Percentiles rank a stretch among this genome's conserved stretches.
These are phyloP conservation scores for Scyliorhinus canicula DNA, from an alignment of 2,797 vertebrate species.

Conservation along the genomic window DNA sequence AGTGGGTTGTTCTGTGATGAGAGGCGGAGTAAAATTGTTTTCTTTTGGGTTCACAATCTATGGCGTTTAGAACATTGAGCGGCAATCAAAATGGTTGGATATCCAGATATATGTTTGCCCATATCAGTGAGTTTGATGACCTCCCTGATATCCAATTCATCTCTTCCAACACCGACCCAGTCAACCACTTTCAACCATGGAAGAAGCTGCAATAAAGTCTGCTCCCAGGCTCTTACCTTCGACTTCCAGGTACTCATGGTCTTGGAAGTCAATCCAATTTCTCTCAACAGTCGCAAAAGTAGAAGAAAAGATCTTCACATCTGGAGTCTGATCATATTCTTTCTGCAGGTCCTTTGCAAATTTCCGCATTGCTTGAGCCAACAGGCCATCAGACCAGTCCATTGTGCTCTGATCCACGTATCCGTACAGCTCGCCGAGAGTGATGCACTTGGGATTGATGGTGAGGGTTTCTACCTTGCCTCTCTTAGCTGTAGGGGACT, in stretches of 20 bases:
- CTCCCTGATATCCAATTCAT: neutral
- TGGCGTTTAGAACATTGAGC: too few relatives aligned
- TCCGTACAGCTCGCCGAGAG: conserved; percentile 54
- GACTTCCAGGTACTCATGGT: neutral
- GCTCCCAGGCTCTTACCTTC: neutral
- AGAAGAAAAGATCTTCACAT: neutral
- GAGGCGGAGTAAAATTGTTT: too few relatives aligned
- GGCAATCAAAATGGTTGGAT: neutral
- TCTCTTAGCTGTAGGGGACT: conserved; percentile 40
- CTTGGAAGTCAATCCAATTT: conserved; percentile 13
- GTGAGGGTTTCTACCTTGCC: conserved; percentile 52
- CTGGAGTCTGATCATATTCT: conserved; percentile 36
- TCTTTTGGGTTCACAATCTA: too few relatives aligned
- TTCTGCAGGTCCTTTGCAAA: conserved; percentile 45
- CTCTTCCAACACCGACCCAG: neutral
- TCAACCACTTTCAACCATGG: neutral
- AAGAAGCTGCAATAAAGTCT: neutral
- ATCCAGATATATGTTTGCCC: neutral
- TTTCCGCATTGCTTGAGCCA: conserved; percentile 49
- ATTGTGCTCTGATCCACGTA: conserved; percentile 51
- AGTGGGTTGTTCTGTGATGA: too few relatives aligned
- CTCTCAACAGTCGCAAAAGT: neutral
- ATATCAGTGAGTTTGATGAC: neutral
- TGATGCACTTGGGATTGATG: conserved; percentile 57
- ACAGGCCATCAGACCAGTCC: conserved; percentile 57